Base-by-base conservation (phyloP, 2,113 vertebrate species). In the Hippocampus guttulatus region DNA sequence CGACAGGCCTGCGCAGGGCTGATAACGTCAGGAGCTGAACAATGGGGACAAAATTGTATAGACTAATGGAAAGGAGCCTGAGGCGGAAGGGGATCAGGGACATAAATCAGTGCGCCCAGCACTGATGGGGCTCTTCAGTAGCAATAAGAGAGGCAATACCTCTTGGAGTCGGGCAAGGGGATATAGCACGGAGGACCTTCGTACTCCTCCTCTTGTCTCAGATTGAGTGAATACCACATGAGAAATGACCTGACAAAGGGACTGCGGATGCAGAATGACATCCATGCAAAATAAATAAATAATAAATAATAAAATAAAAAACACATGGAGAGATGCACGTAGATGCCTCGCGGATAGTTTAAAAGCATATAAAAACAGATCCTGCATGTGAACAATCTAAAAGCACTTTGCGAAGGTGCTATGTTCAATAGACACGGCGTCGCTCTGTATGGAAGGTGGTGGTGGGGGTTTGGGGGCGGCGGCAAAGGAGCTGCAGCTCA, bases 121-220 rank as follows among this genome's bases (percentile, higher is more conserved):
- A 89, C 88, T 90, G 89, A 91, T 90, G 88, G 88, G 84, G 81
- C 87, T 88, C 90, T 90, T 90, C 90, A 89, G 79, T 82, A 85
- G 88, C 86, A 89, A 91, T 92, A 84, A 90, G 78, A 69, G 78
- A 87, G 74, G 87, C 79, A 87, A 90, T 91, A 84, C 88, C 81
- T 91, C 89, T 90, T 81, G 67, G 68, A 81, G 68, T 60, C 54
- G 61, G 57, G 80, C 69, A 16, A 66, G 33, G 71, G 76, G 75
- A 77, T 64, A 74, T 55, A 27, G 73, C 74, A 80, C 64, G 76
- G 54, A 57, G 76, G 76, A 81, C 81, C 41, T 51, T 60, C 33
- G 21, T 52, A 65, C 66, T 73, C 75, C 68, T 69, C 69, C 75
- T 62, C 73, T 74, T 72, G 73, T 84, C 79, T 79, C 25, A 60